Evolutionary conservation across 2,888 invertebrate species (phyloP).

Genomic region (Lochmaea capreae): DNA sequence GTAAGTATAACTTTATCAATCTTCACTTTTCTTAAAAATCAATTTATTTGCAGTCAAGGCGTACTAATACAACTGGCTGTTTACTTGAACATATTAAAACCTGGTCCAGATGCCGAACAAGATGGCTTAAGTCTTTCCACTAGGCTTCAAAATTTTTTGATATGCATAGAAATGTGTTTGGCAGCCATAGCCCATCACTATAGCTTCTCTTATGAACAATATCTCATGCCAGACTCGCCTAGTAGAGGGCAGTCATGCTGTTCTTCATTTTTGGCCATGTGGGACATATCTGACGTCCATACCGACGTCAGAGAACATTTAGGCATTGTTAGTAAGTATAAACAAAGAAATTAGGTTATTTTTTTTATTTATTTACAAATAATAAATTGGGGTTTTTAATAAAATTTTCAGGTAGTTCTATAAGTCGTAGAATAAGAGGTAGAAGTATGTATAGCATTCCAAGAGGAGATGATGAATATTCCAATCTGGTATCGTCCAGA

Average conservation of each 20-base stretch:
- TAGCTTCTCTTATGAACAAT: conserved; percentile 94
- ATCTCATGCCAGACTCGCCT: conserved; percentile 67
- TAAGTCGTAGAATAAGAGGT: conserved; percentile 83
- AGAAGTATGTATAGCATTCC: conserved; percentile 80
- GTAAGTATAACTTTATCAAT: conserved; percentile 73
- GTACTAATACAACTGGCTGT: conserved; percentile 89
- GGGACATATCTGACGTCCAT: conserved; percentile 96
- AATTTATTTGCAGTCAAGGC: conserved; percentile 80
- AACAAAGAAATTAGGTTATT: not conserved
- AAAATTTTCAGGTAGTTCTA: conserved; percentile 72
- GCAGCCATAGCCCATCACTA: conserved; percentile 96
- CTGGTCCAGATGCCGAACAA: conserved; percentile 78
- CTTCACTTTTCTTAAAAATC: not conserved
- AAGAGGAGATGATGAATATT: conserved; percentile 73
- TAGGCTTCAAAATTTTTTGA: conserved; percentile 82
- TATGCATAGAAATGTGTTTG: conserved; percentile 98
- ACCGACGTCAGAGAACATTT: conserved; percentile 93
- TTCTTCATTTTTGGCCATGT: conserved; percentile 89
- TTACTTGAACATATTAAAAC: conserved; percentile 83
- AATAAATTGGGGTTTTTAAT: not conserved
- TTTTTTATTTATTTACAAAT: not conserved
- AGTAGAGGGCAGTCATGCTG: conserved; percentile 69
- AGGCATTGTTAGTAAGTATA: conserved; percentile 81
- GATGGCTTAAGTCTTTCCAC: conserved; percentile 81
- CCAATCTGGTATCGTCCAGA: conserved; percentile 57